phyloP scores from a whole-genome alignment of 2,113 vertebrate genomes.

The Tragelaphus strepsiceros region DNA sequence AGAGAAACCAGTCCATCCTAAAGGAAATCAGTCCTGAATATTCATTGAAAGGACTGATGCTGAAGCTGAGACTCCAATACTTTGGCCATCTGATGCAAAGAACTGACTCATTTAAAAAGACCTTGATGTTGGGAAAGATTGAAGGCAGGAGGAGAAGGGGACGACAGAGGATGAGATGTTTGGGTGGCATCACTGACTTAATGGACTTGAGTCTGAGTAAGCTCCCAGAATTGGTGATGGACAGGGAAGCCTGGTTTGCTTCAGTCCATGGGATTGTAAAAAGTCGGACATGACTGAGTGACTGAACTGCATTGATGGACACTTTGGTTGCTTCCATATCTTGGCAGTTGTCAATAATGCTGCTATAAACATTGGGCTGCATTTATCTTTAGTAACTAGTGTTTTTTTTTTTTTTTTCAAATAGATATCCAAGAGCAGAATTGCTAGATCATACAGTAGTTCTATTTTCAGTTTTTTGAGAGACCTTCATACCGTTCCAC shows the following conservation, averaged over 20 bases:
- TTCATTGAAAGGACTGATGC: neutral
- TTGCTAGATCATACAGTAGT: neutral
- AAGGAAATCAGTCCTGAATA: neutral
- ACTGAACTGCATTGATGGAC: neutral
- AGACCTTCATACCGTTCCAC: neutral
- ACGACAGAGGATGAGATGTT: neutral
- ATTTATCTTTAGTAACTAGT: neutral
- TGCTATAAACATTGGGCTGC: neutral
- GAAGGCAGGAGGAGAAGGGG: neutral
- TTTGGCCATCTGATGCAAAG: neutral
- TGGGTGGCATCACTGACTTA: neutral
- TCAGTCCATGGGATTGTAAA: neutral
- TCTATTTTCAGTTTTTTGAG: neutral
- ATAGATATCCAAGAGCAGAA: neutral
- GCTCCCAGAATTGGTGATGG: neutral
- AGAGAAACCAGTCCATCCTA: neutral
- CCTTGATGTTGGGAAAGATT: neutral
- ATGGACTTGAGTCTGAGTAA: neutral
- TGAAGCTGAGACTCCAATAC: neutral
- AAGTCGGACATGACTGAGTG: neutral
- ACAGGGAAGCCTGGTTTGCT: neutral
- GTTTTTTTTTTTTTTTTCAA: neutral
- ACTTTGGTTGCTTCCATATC: neutral
- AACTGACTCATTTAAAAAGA: neutral
- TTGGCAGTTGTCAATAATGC: neutral